phyloP scores from a whole-genome alignment of 1,140 invertebrate genomes.

The Myzus persicae region DNA sequence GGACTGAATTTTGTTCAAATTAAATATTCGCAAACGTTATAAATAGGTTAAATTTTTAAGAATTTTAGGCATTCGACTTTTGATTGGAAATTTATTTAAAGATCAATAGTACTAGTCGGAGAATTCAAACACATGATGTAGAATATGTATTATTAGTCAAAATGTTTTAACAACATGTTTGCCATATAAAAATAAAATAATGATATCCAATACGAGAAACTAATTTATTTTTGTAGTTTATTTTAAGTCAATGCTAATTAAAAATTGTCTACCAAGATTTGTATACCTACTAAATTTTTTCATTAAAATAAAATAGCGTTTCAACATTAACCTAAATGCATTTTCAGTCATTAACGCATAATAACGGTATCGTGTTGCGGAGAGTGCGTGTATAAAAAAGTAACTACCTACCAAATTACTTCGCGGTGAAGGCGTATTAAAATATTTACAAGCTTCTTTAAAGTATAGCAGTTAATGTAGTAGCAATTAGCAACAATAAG shows the following conservation, averaged over 20 bases:
- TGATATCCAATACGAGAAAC: neutral
- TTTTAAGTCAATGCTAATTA: neutral
- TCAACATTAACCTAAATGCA: neutral
- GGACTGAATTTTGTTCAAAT: neutral
- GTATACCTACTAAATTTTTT: neutral
- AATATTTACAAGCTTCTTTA: neutral
- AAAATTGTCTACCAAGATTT: neutral
- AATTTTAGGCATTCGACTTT: neutral
- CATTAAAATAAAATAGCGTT: neutral
- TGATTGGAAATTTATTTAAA: constrained; percentile 23
- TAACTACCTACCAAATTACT: constrained; percentile 10
- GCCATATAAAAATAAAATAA: neutral
- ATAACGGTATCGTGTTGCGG: neutral
- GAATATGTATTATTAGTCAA: neutral
- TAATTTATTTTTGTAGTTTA: neutral
- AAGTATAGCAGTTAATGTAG: neutral
- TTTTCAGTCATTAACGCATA: neutral
- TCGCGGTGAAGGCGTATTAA: neutral
- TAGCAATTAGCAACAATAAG: neutral
- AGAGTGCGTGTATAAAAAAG: neutral
- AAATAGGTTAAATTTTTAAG: constrained; percentile 28
- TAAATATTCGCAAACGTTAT: neutral
- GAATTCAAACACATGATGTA: neutral
- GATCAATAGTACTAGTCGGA: neutral
- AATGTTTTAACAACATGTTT: neutral